Percentiles rank a stretch among this genome's conserved stretches.
Conservation (phyloP, 2,113 vertebrate genomes). For the Myrmecophaga tridactyla region DNA sequence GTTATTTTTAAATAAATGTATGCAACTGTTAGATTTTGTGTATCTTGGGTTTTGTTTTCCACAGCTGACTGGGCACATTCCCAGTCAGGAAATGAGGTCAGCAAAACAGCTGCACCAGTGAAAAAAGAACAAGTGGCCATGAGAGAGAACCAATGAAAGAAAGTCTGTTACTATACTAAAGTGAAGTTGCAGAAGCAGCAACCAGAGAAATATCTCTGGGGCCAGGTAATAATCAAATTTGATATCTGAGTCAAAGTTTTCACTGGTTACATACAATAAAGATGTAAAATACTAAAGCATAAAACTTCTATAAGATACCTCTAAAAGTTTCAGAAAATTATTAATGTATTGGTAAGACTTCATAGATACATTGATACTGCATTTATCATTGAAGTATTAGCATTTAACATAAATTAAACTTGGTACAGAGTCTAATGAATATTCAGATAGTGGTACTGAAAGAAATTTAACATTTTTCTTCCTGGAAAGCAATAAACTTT, state of each 20-base stretch:
- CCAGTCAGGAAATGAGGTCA: slow-evolving; percentile 77
- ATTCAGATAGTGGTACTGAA: background rate
- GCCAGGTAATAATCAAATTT: background rate
- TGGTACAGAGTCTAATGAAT: background rate
- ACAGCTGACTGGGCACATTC: slow-evolving; percentile 78
- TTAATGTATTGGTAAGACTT: background rate
- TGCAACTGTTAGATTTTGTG: slow-evolving; percentile 75
- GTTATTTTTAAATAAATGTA: slow-evolving; percentile 70
- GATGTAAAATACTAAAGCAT: background rate
- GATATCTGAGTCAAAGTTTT: background rate
- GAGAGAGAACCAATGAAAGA: background rate
- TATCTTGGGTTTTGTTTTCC: slow-evolving; percentile 75
- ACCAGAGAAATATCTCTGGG: background rate
- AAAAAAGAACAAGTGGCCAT: background rate
- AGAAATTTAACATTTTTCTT: background rate
- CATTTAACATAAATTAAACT: background rate
- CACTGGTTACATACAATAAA: too few relatives aligned
- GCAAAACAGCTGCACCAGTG: slow-evolving; percentile 78
- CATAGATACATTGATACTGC: background rate
- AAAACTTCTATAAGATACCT: background rate
- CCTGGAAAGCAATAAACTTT: background rate
- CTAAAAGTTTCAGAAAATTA: background rate
- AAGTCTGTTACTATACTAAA: background rate
- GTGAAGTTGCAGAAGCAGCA: background rate
- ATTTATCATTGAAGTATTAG: background rate